Conservation (phyloP, 2,113 vertebrate genomes). For the Rhinogobius similis region DNA sequence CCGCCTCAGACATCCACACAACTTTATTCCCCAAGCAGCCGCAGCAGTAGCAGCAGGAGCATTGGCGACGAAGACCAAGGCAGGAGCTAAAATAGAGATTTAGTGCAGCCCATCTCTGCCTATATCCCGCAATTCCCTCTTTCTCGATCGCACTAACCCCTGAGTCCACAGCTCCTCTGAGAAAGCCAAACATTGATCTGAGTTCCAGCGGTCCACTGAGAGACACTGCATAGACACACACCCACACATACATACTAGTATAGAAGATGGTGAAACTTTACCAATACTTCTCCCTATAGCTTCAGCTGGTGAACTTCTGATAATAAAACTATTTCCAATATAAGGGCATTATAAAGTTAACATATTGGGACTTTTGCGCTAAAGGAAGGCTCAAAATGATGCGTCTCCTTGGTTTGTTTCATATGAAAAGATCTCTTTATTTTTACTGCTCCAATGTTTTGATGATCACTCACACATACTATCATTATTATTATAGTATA, state of each 20-base stretch:
- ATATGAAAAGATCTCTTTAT: not conserved
- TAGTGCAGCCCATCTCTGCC: constrained; percentile 50
- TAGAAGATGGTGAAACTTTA: constrained; percentile 25
- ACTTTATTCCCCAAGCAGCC: constrained; percentile 40
- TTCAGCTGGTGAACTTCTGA: constrained; percentile 22
- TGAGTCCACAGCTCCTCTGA: constrained; percentile 52
- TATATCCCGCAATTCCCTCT: constrained; percentile 12
- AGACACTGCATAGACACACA: constrained; percentile 13
- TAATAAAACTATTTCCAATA: constrained; percentile 6
- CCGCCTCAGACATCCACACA: constrained; percentile 15
- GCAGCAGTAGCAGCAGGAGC: constrained; percentile 9
- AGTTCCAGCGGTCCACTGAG: constrained; percentile 56
- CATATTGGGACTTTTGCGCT: not conserved
- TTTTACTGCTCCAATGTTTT: not conserved
- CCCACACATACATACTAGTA: constrained; percentile 6
- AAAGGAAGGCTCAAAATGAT: not conserved
- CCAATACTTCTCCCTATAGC: constrained; percentile 21
- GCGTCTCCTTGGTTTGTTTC: not conserved
- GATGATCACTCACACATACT: not conserved
- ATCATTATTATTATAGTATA: too few species aligned
- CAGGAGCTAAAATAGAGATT: constrained; percentile 64
- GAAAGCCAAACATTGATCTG: constrained; percentile 67
- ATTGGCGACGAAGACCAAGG: constrained; percentile 21
- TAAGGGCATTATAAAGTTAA: not conserved
- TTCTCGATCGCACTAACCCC: constrained; percentile 36